Evolutionary conservation across 35 echinoderm and acorn worm genomes (phyloP), one percentile per base, ranked within the genome.

Genomic region (Ophiothrix spiculata): DNA sequence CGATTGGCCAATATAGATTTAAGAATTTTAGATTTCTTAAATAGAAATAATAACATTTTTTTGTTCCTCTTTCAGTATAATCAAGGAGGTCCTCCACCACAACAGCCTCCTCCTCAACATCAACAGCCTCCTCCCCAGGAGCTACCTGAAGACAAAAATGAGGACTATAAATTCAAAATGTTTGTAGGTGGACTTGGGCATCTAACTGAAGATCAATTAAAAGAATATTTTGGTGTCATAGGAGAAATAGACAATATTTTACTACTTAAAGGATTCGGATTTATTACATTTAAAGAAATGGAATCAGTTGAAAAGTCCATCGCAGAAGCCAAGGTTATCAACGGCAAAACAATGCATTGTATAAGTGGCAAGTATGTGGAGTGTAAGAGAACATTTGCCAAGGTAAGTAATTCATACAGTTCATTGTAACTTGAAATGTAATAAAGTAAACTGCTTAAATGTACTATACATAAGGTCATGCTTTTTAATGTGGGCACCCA

Each of bases 301-400:
- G 60, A 28, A 1, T 4, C 25, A 25, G 60, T 69, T 15, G 60
- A 69, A 25, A 15, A 69, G 60, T 15, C 25, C 16, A 69, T 69
- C 60, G 6, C 17, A n/a, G 60, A 69, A 6, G 60, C 10, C 60
- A 69, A 69, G 29, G 23, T 69, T 69, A 69, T 69, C 2, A 69
- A 69, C 25, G 60, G 60, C 8, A 69, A 69, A 69, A 69, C 60
- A 69, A 69, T 69, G 60, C 60, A 69, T 69, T 69, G 60, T 69
- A 69, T 69, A 69, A 69, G 23, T 69, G 60, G 60, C 8, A 69
- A 69, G 25, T 69, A 69, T 69, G 60, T 69, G 60, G 60, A 69
- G 29, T 69, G 60, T 28, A 69, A 69, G 60, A 69, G 60, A 28
- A 69, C 60, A 69, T 1, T 15, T n/a, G 60, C 10, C 17, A 69